Evolutionary conservation across 2,888 invertebrate species (phyloP).

Genomic region (Junonia oenone): DNA sequence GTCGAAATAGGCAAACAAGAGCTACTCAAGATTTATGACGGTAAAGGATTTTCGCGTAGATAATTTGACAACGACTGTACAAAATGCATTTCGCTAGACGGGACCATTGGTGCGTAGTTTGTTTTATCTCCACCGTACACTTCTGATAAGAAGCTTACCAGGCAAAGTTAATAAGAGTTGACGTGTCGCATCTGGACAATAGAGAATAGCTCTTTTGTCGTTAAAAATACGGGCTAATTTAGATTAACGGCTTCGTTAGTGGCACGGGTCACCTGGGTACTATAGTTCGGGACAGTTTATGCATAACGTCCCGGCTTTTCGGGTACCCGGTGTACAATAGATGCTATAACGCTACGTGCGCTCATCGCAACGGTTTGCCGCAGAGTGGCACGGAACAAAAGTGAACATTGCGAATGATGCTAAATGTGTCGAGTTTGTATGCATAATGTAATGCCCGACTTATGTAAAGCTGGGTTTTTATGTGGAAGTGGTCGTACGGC

Average conservation of each 20-base stretch:
- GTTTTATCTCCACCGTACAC: constrained; percentile 73
- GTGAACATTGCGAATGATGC: constrained; percentile 30
- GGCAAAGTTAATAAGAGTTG: constrained; percentile 68
- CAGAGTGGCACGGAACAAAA: constrained; percentile 31
- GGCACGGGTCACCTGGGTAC: constrained; percentile 45
- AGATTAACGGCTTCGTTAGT: constrained; percentile 32
- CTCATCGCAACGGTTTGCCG: constrained; percentile 27
- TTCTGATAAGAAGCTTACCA: constrained; percentile 74
- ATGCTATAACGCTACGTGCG: constrained; percentile 43
- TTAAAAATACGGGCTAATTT: constrained; percentile 48
- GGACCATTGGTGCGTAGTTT: constrained; percentile 55
- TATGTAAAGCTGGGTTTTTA: constrained; percentile 24
- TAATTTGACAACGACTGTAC: constrained; percentile 48
- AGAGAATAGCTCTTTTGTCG: constrained; percentile 51
- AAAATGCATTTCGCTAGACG: constrained; percentile 52
- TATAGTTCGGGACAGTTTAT: constrained; percentile 45
- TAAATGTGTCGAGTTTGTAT: constrained; percentile 34
- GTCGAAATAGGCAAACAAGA: constrained; percentile 1
- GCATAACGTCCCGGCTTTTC: constrained; percentile 50
- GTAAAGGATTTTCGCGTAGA: neutral
- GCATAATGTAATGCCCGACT: constrained; percentile 30
- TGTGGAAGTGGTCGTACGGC: constrained; percentile 22
- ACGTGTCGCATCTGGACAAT: constrained; percentile 40
- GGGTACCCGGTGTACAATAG: constrained; percentile 47
- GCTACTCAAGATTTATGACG: neutral